Conservation (phyloP, 2,888 invertebrate genomes). For the Ophonus ardosiacus region DNA sequence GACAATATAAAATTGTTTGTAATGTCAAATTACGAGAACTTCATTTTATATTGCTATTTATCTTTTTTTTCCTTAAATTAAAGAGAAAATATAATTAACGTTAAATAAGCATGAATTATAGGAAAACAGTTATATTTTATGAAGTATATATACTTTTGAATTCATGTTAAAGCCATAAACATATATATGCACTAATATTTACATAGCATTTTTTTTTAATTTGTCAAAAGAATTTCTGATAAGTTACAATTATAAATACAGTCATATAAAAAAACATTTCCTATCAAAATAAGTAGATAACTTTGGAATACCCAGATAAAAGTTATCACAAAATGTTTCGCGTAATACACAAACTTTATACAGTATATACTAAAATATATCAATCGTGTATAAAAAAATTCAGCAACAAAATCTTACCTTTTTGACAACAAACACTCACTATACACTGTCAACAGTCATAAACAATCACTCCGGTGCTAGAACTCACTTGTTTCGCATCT, state of each 20-base stretch:
- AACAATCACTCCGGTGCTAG: not conserved
- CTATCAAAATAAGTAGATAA: not conserved
- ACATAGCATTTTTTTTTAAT: not conserved
- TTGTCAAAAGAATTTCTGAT: too few species aligned
- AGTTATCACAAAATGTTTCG: not conserved
- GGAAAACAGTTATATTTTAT: not conserved
- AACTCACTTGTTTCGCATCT: slow-evolving; percentile 23
- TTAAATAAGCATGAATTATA: not conserved
- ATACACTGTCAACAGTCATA: not conserved
- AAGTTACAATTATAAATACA: too few species aligned
- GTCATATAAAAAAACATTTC: not conserved
- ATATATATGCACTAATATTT: not conserved
- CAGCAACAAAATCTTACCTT: not conserved
- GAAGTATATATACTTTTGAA: not conserved
- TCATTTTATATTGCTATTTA: not conserved
- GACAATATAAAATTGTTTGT: not conserved
- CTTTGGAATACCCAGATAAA: not conserved
- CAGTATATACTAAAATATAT: not conserved
- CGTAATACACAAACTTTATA: not conserved
- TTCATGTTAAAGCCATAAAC: not conserved
- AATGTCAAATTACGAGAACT: not conserved
- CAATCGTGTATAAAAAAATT: not conserved
- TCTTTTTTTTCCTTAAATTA: not conserved
- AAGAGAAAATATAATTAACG: not conserved
- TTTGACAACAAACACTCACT: not conserved